These are phyloP conservation scores for Drosophila pseudotakahashii DNA, from an alignment of 2,888 invertebrate genomes.

Conservation along the genomic window DNA sequence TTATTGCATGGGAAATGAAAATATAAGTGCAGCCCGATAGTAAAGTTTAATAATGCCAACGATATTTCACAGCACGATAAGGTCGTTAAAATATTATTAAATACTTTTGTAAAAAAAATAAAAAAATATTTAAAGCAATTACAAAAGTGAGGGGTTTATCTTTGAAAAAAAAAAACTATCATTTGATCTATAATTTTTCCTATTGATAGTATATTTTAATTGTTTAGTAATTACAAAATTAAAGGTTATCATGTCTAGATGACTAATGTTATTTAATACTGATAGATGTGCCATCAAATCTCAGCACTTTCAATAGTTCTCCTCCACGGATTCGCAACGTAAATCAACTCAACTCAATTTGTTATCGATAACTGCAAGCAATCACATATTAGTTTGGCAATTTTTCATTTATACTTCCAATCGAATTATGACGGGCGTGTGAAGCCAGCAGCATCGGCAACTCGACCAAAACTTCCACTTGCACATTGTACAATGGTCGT, in stretches of 20 bases:
- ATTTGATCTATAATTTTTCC: too few relatives aligned
- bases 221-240: too few relatives aligned
- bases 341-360: slow-evolving; percentile 30
- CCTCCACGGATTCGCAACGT: background rate
- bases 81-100: background rate
- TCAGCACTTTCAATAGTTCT: background rate
- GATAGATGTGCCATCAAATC: background rate
- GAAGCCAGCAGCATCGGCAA: slow-evolving; percentile 12
- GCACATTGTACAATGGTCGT: slow-evolving; percentile 4
- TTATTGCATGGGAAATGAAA: slow-evolving; percentile 5
- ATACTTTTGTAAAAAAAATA: too few relatives aligned
- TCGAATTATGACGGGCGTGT: slow-evolving; percentile 38
- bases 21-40: slow-evolving; percentile 1
- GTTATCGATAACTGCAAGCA: slow-evolving; percentile 24
- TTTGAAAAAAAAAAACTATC: too few relatives aligned
- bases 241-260: too few relatives aligned
- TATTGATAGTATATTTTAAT: too few relatives aligned
- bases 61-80: slow-evolving; percentile 16
- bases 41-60: slow-evolving; percentile 20
- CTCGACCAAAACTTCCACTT: slow-evolving; percentile 13
- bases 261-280: background rate
- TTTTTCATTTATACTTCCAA: slow-evolving; percentile 37
- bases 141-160: too few relatives aligned
- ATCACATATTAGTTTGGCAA: slow-evolving; percentile 25
- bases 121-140: too few relatives aligned